These are phyloP conservation scores for Troides helena DNA, from an alignment of 2,888 invertebrate species.

Conservation along the genomic window DNA sequence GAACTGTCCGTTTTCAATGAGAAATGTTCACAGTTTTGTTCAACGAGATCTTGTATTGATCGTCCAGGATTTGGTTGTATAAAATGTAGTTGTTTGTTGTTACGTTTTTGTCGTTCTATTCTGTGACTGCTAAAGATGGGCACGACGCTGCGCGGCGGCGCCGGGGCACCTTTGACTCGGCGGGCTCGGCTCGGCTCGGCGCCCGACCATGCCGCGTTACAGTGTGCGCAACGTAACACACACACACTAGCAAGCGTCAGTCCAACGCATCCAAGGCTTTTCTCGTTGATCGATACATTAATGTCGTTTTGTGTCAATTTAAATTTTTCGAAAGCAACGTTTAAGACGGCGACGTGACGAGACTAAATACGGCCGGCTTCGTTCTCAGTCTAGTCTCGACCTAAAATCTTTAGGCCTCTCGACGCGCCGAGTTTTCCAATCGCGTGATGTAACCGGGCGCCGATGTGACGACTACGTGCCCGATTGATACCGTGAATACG, in stretches of 20 bases:
- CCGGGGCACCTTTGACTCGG: slow-evolving; percentile 64
- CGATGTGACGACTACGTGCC: slow-evolving; percentile 52
- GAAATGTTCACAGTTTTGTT: no score
- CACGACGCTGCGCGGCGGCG: slow-evolving; percentile 43
- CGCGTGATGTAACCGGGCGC: slow-evolving; percentile 73
- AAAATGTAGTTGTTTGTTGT: no score
- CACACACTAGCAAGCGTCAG: slow-evolving; percentile 42
- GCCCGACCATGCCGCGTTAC: slow-evolving; percentile 40
- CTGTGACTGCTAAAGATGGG: slow-evolving; percentile 34
- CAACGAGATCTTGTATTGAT: no score
- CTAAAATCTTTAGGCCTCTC: slow-evolving; percentile 55
- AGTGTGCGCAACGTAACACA: slow-evolving; percentile 53
- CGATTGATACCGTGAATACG: slow-evolving; percentile 42
- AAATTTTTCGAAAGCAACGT: slow-evolving; percentile 68
- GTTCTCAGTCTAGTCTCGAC: slow-evolving; percentile 60
- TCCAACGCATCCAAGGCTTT: slow-evolving; percentile 16
- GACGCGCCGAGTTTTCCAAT: slow-evolving; percentile 69
- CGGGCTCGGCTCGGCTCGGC: slow-evolving; percentile 44
- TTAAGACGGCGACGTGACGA: slow-evolving; percentile 55
- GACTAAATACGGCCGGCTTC: slow-evolving; percentile 46
- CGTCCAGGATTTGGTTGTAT: no score
- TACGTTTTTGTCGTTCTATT: background rate
- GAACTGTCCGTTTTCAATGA: no score
- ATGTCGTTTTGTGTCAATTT: slow-evolving; percentile 68
- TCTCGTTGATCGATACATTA: slow-evolving; percentile 55